Conservation (phyloP, 2,113 vertebrate genomes). For the Okapia johnstoni region DNA sequence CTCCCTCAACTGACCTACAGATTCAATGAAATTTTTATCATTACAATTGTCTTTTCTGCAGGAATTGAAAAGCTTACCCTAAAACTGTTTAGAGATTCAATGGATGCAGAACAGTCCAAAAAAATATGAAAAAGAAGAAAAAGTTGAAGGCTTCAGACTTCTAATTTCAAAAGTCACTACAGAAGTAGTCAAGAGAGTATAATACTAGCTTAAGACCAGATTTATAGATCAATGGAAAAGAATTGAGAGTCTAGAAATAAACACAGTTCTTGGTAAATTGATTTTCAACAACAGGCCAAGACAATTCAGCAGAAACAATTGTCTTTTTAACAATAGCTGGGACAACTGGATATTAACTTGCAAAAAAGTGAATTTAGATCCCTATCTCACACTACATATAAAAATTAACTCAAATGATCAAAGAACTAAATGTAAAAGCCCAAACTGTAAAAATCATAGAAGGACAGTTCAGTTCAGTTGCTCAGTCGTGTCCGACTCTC, state of each 20-base stretch:
- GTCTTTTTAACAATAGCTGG: background rate
- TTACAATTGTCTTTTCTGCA: background rate
- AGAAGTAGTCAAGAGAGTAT: background rate
- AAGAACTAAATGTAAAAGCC: background rate
- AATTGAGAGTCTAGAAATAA: background rate
- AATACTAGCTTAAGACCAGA: background rate
- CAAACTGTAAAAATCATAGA: background rate
- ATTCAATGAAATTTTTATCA: background rate
- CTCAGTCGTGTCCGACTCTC: rapidly evolving
- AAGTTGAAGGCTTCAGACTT: background rate
- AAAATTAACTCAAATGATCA: background rate
- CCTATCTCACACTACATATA: background rate
- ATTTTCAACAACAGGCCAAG: background rate
- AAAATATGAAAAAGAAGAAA: background rate
- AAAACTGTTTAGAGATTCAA: background rate
- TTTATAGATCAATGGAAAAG: background rate
- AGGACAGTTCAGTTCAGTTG: background rate
- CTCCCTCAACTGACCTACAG: background rate
- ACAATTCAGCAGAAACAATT: background rate
- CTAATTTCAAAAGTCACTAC: background rate
- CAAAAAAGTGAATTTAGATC: background rate
- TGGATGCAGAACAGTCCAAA: background rate
- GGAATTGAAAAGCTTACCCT: background rate
- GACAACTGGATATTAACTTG: background rate
- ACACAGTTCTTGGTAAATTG: background rate